phyloP scores from a whole-genome alignment of 2,888 invertebrate species.

The Nematopogon swammerdamellus region DNA sequence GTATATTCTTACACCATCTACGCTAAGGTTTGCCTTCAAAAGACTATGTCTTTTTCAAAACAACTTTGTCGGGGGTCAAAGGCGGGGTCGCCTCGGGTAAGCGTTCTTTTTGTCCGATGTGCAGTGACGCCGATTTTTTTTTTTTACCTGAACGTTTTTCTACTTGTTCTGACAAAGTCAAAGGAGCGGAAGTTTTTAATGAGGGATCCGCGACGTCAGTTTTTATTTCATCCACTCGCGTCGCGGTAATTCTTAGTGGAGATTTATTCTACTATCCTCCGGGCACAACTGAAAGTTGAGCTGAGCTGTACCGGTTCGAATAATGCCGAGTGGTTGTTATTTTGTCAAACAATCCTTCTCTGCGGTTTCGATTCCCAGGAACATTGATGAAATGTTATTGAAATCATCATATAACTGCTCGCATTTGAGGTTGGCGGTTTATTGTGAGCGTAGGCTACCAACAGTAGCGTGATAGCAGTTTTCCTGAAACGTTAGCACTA shows the following conservation, averaged over 20 bases:
- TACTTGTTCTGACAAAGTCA: conserved; percentile 45
- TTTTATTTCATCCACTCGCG: conserved; percentile 34
- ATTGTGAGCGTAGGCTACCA: no score
- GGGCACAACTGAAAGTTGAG: not conserved
- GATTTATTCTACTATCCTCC: conserved; percentile 6
- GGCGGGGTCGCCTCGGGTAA: not conserved
- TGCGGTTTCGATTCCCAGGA: no score
- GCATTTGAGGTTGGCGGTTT: no score
- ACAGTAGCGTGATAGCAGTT: no score
- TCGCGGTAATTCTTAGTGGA: conserved; percentile 8
- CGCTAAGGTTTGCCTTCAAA: not conserved
- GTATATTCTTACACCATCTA: no score
- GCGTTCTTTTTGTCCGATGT: not conserved
- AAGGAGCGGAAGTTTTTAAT: conserved; percentile 53
- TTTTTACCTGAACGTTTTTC: not conserved
- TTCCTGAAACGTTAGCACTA: no score
- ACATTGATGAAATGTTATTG: no score
- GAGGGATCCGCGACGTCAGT: conserved; percentile 44
- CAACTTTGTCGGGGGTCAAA: not conserved
- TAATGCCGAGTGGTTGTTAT: not conserved
- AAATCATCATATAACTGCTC: no score
- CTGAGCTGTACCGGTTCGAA: not conserved
- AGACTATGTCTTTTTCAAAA: not conserved
- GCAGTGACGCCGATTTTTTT: not conserved
- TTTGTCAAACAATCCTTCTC: conserved; percentile 2